These are phyloP conservation scores for Neopelma chrysocephalum DNA, from an alignment of 2,797 vertebrate species.

Conservation along the genomic window DNA sequence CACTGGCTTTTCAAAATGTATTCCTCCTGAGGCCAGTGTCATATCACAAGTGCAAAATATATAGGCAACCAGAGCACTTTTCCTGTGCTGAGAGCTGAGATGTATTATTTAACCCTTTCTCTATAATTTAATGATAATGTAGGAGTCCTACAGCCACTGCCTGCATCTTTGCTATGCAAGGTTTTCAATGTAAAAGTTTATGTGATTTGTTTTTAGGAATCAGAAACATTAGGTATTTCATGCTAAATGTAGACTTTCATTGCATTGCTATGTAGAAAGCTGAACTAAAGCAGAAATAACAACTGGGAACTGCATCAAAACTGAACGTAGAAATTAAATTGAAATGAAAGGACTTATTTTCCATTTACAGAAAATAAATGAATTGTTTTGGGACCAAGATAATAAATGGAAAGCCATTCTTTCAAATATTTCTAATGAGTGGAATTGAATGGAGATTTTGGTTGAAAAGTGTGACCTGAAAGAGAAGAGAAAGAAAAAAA, in stretches of 20 bases:
- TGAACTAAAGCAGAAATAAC: background rate
- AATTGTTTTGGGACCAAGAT: background rate
- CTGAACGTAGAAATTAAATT: background rate
- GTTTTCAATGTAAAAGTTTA: background rate
- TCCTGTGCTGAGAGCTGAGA: background rate
- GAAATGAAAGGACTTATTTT: background rate
- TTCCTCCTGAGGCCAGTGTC: background rate
- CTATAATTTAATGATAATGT: background rate
- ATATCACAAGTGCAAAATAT: background rate
- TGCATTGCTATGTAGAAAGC: background rate
- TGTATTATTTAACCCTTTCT: background rate
- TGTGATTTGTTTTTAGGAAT: background rate
- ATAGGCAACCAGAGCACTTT: background rate
- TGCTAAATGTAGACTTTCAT: background rate
- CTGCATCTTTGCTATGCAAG: background rate
- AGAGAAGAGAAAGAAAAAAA: background rate
- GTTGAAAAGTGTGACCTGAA: background rate
- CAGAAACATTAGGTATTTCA: background rate
- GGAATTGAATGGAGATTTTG: background rate
- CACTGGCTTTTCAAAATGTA: background rate
- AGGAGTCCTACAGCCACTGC: fast-evolving
- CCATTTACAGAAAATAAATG: background rate
- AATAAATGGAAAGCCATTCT: background rate
- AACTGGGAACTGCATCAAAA: background rate
- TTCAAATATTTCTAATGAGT: background rate